phyloP scores from a whole-genome alignment of 2,113 vertebrate genomes.

The Lepus europaeus region DNA sequence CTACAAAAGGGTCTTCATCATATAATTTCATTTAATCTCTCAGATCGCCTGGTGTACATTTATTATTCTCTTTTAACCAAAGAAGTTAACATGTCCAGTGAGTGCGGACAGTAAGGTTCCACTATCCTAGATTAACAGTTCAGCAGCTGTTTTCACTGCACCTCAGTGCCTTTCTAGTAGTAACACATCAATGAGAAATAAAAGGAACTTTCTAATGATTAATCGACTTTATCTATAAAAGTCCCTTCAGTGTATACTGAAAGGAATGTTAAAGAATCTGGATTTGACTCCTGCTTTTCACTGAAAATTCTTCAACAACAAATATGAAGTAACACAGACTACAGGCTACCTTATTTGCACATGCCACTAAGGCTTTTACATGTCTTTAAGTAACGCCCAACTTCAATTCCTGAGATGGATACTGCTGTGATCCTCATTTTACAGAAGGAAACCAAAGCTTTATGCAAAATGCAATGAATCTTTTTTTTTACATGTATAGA shows the following conservation, averaged over 20 bases:
- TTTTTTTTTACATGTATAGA: too few species aligned
- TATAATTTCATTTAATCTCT: conserved; percentile 12
- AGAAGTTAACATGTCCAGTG: conserved; percentile 6
- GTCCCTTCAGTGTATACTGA: not conserved
- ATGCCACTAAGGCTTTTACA: not conserved
- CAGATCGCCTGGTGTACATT: conserved; percentile 16
- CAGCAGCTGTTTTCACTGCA: conserved; percentile 50
- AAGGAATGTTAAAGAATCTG: conserved; percentile 1
- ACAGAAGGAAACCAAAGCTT: conserved; percentile 13
- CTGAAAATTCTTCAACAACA: conserved; percentile 49
- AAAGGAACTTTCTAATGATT: conserved; percentile 22
- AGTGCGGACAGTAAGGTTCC: not conserved
- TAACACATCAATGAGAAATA: not conserved
- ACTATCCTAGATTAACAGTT: conserved; percentile 46
- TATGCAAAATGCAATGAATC: not conserved
- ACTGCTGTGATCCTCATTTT: not conserved
- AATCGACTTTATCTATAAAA: conserved; percentile 37
- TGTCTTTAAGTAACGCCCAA: not conserved
- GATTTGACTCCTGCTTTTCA: not conserved
- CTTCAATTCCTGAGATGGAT: not conserved
- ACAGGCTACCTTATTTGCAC: not conserved
- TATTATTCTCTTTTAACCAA: conserved; percentile 9
- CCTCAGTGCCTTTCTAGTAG: conserved; percentile 36
- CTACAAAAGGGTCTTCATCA: not conserved
- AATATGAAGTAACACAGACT: not conserved